Evolutionary conservation across 2,888 invertebrate species (phyloP), one percentile per base, ranked within the genome.

Genomic region (Drosophila prolongata): DNA sequence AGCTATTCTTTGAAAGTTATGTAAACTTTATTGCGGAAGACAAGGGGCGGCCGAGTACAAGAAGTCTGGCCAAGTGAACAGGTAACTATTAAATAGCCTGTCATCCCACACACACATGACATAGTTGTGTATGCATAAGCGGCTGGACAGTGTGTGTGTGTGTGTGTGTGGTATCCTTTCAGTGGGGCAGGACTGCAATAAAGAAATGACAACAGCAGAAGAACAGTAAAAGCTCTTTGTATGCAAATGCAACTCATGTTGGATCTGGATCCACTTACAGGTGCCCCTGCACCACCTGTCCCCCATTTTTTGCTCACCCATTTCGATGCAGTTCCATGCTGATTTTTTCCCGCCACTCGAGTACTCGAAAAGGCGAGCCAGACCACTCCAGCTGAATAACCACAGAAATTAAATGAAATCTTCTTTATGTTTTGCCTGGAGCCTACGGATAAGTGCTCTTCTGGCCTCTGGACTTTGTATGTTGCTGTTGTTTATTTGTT

Each of bases 361-460:
- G 53, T 42, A 54, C 56, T 71, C 59, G 66, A 66, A 78, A 73
- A 60, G 83, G 70, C 74, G 62, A 75, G 72, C 72, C 84, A 87
- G 84, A 87, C 80, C 87, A 86, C 87, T 84, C 73, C 74, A 79
- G 66, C 59, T 79, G 82, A 65, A 74, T 80, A 80, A 80, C 89
- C 89, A 83, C 80, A 78, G 84, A 78, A 86, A 83, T 86, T 82
- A 88, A 84, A 88, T 86, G 75, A 72, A 80, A 72, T 86, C 52
- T 79, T 76, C 74, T 67, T 52, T 59, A 42, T 67, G 24, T 35
- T 72, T 64, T 8, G 50, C 55, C 61, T 19, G 46, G 10, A 66
- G 65, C 65, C 65, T 53, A 53, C 54, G 52, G 35, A 6, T 47
- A 54, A 79, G 81, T 61, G 66, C 44, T 55, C 19, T 44, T 19